Base-by-base conservation (phyloP, 2,113 vertebrate genomes). In the Polyodon spathula region DNA sequence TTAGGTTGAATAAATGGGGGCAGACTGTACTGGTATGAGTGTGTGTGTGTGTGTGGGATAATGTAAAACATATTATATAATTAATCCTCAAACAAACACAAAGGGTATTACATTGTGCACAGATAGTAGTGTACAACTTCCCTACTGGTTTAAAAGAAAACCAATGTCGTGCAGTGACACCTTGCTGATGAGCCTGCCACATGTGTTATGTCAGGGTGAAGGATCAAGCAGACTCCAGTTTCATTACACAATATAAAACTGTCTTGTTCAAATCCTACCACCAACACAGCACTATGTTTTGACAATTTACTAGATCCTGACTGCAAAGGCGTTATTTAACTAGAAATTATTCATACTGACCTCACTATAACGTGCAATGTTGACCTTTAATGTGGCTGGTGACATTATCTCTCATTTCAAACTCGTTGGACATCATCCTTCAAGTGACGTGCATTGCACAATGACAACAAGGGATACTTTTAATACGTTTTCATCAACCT, bases 191-290 rank as follows among this genome's bases (percentile, higher is more conserved):
- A 64, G 12, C 53, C 54, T 40, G 58, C 15, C 41, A 42, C 16
- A 17, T 8, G 37, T 37, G 56, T 43, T 58, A 58, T 58, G 40
- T 43, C 56, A 43, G 56, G 56, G 56, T 58, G 56, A 58, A 17
- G 41, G 56, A 58, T 58, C 56, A 58, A 58, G 56, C 15, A 2
- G 44, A 37, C 56, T 27, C 48, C 48, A 50, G 56, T 41, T 44
- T 43, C 14, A 58, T 43, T 58, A 58, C 3, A 27, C 27, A 27
- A 27, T 2, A 27, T 42, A 39, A 42, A 41, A 27, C 40, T 17
- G 56, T 8, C 12, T n/a, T 44, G 56, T 15, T 40, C n/a, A n/a
- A 58, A 8, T 17, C 56, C 56, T 8, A n/a, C 39, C 40, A 12
- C 39, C 39, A 37, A 2, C n/a, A 4, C 7, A n/a, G 56, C 40